Conservation (phyloP, 2,888 invertebrate species). For the Lasioglossum marginatum region DNA sequence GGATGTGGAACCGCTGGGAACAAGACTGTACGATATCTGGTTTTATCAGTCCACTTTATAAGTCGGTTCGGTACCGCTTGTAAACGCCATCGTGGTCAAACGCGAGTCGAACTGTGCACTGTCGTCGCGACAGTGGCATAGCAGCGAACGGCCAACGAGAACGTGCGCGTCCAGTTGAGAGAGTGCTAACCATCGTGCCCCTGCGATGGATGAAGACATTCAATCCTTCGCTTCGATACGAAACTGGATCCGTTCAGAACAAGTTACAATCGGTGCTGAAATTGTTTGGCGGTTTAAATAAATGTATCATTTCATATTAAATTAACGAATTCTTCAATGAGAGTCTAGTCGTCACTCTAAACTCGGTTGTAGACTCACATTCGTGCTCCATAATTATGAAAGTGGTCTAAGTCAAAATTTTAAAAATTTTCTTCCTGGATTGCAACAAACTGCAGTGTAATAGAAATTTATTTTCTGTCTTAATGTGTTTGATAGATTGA, state of each 20-base stretch:
- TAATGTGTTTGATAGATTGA: too few species aligned
- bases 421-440: too few species aligned
- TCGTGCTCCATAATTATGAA: too few species aligned
- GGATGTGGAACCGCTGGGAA: conserved; percentile 45
- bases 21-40: conserved; percentile 61
- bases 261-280: neutral
- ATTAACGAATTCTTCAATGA: neutral
- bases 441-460: too few species aligned
- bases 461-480: too few species aligned
- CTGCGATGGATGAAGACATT: neutral
- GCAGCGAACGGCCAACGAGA: neutral
- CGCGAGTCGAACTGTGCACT: conserved; percentile 16
- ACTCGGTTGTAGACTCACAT: too few species aligned
- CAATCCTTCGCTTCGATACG: neutral
- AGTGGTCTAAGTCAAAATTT: too few species aligned
- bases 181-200: neutral
- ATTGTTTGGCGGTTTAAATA: neutral
- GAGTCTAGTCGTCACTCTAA: too few species aligned
- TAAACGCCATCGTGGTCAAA: conserved; percentile 51
- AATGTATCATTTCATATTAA: neutral
- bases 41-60: conserved; percentile 74
- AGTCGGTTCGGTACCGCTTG: conserved; percentile 62
- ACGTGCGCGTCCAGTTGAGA: neutral
- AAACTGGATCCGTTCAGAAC: neutral
- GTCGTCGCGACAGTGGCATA: neutral